A percentile compares a stretch with the other conserved stretches of the same genome.
phyloP scores from a whole-genome alignment of 1,140 invertebrate genomes.

The Euwallacea similis region DNA sequence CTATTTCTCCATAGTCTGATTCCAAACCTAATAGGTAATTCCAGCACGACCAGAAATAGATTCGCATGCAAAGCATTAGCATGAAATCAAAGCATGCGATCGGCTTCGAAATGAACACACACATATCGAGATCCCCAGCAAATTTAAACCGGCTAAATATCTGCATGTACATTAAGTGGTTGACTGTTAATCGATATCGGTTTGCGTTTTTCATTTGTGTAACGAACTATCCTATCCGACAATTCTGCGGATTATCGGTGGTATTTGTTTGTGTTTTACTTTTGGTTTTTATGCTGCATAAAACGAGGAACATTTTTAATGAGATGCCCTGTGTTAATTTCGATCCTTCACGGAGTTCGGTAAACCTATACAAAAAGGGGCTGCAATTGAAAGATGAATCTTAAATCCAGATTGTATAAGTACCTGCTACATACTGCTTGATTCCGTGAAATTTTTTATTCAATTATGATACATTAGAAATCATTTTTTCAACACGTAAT shows the following conservation, averaged over 20 bases:
- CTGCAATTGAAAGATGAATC: no score
- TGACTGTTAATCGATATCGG: slow-evolving; percentile 34
- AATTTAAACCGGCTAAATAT: slow-evolving; percentile 27
- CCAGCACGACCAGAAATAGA: not conserved
- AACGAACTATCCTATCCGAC: slow-evolving; percentile 36
- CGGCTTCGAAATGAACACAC: slow-evolving; percentile 26
- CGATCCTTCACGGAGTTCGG: no score
- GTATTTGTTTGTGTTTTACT: slow-evolving; percentile 35
- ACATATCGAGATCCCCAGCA: slow-evolving; percentile 7
- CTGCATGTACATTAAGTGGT: slow-evolving; percentile 32
- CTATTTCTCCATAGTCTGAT: no score
- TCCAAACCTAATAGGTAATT: not conserved
- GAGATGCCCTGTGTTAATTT: no score
- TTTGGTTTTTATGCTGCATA: slow-evolving; percentile 19
- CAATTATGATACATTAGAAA: no score
- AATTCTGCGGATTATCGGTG: slow-evolving; percentile 29
- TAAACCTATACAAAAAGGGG: no score
- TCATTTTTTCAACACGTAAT: no score
- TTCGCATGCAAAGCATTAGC: slow-evolving; percentile 9
- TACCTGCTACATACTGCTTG: no score
- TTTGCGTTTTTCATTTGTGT: slow-evolving; percentile 36
- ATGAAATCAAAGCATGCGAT: slow-evolving; percentile 29
- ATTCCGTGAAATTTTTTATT: no score
- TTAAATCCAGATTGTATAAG: no score
- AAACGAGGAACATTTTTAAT: not conserved